Evolutionary conservation across 1,140 invertebrate genomes (phyloP).

Genomic region (Armadillidium nasatum): DNA sequence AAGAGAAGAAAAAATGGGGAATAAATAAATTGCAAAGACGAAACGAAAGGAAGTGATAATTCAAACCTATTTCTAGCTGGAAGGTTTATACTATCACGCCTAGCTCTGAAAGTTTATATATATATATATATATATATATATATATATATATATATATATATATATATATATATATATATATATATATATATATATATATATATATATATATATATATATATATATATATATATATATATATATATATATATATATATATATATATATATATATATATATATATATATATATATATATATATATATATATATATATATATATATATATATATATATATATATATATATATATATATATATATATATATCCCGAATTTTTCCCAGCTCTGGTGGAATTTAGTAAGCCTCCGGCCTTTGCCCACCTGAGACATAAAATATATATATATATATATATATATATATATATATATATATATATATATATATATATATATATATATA

Average conservation of each 20-base stretch:
- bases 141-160: conserved; percentile 13
- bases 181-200: conserved; percentile 8
- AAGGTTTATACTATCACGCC: too few species aligned
- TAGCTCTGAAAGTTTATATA: background rate
- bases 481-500: too few species aligned
- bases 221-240: conserved; percentile 4
- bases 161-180: conserved; percentile 18
- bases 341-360: conserved; percentile 9
- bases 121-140: conserved; percentile 10
- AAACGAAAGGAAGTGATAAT: too few species aligned
- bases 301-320: background rate
- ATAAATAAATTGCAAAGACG: too few species aligned
- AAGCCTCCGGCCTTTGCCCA: too few species aligned
- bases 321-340: background rate
- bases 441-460: too few species aligned
- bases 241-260: conserved; percentile 7
- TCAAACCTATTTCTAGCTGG: too few species aligned
- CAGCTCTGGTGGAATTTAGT: too few species aligned
- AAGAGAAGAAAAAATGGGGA: too few species aligned
- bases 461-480: too few species aligned
- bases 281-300: conserved; percentile 7
- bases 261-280: conserved; percentile 7
- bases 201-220: conserved; percentile 7
- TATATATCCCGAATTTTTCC: too few species aligned
- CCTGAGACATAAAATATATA: too few species aligned